Evolutionary conservation across 2,113 vertebrate genomes (phyloP).

Genomic region (Scolopax mira): DNA sequence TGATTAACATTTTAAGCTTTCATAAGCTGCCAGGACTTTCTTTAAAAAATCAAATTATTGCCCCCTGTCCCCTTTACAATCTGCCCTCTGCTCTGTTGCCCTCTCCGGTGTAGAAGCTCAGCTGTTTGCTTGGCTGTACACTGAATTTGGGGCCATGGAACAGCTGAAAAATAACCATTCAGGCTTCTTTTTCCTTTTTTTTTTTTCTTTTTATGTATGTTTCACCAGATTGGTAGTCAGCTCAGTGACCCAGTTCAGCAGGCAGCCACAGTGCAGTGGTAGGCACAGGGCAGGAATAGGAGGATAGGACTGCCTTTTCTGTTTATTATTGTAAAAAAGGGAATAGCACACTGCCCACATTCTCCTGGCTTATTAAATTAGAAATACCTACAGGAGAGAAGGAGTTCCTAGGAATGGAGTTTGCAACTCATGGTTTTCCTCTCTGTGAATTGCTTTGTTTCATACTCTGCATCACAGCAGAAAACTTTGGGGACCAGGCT

Average conservation of each 20-base stretch:
- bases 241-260: neutral
- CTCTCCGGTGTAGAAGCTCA: neutral
- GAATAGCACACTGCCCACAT: neutral
- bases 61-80: neutral
- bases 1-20: constrained; percentile 18
- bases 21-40: neutral
- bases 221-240: neutral
- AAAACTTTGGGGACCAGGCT: neutral
- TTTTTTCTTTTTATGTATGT: neutral
- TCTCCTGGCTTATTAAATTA: neutral
- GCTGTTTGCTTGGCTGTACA: neutral
- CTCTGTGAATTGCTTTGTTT: neutral
- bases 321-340: neutral
- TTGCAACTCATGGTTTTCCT: neutral
- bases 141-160: neutral
- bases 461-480: neutral
- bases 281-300: neutral
- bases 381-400: neutral
- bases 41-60: neutral
- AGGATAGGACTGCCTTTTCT: neutral
- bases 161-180: neutral
- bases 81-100: neutral
- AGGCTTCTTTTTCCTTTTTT: neutral
- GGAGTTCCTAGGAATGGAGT: neutral
- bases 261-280: neutral